These are phyloP conservation scores for Nannoperca australis DNA, from an alignment of 2,797 vertebrate species.

Conservation along the genomic window DNA sequence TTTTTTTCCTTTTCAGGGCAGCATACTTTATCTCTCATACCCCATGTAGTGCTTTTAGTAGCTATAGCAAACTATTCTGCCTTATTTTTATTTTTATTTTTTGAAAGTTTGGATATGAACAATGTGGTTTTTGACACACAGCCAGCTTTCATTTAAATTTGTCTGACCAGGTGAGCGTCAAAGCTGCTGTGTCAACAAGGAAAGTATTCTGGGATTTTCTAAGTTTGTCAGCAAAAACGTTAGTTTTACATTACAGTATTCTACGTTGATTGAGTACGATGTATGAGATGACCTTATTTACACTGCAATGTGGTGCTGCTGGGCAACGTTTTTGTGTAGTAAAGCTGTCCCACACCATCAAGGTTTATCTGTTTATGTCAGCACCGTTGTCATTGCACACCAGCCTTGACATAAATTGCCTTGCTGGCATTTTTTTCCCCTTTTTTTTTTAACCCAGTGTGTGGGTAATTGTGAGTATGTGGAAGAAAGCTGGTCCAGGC, in stretches of 20 bases:
- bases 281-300: slow-evolving; percentile 19
- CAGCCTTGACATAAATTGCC: background rate
- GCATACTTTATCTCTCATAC: slow-evolving; percentile 11
- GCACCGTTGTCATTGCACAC: background rate
- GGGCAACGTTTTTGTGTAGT: background rate
- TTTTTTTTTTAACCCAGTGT: slow-evolving; percentile 33
- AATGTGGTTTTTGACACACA: background rate
- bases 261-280: background rate
- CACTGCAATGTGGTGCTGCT: background rate
- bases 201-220: background rate
- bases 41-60: slow-evolving; percentile 22
- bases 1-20: slow-evolving; percentile 32
- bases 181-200: slow-evolving; percentile 10
- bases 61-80: slow-evolving; percentile 20
- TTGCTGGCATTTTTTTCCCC: too few species aligned
- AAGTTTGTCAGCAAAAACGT: slow-evolving; percentile 9
- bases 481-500: slow-evolving; percentile 46
- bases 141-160: background rate
- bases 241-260: background rate
- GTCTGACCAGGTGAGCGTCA: slow-evolving; percentile 11
- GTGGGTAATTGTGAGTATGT: slow-evolving; percentile 30
- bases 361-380: slow-evolving; percentile 21
- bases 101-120: slow-evolving; percentile 39
- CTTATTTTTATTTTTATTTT: background rate
- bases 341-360: background rate